phyloP scores from a whole-genome alignment of 35 echinoderm and acorn worm genomes.

The Stichopus chloronotus region DNA sequence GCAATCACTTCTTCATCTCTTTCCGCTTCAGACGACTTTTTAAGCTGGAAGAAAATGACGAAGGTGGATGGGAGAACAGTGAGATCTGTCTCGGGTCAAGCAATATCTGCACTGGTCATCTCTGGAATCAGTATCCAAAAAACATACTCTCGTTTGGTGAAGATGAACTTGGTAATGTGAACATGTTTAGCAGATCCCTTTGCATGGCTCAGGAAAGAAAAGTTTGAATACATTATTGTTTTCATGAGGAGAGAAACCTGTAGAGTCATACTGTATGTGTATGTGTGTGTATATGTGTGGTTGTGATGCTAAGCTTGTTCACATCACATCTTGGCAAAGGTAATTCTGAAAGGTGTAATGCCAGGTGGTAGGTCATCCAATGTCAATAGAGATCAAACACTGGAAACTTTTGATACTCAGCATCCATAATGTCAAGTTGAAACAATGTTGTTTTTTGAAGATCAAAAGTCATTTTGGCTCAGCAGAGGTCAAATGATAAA shows the following conservation, averaged over 20 bases:
- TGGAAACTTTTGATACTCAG: too few species aligned
- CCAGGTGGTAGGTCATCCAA: too few species aligned
- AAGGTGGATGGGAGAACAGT: constrained; percentile 59
- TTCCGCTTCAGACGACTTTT: constrained; percentile 70
- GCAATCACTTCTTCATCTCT: neutral
- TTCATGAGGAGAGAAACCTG: neutral
- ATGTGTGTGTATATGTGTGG: neutral
- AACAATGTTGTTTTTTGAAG: too few species aligned
- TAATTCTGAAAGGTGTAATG: too few species aligned
- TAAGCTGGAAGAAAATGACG: constrained; percentile 63
- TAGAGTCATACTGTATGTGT: neutral
- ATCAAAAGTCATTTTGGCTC: too few species aligned
- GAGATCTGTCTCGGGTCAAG: constrained; percentile 86
- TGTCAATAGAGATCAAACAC: too few species aligned
- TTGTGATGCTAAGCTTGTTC: too few species aligned
- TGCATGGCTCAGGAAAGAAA: neutral
- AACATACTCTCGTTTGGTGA: constrained; percentile 96
- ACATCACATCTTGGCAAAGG: too few species aligned
- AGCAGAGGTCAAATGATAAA: too few species aligned
- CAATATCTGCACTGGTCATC: constrained; percentile 66
- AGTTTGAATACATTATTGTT: neutral
- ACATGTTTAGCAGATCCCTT: neutral
- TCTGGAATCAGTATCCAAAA: constrained; percentile 71
- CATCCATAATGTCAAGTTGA: too few species aligned
- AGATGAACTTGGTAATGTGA: constrained; percentile 81